Base-by-base conservation (phyloP, 2,888 invertebrate species). In the Agrotis puta region DNA sequence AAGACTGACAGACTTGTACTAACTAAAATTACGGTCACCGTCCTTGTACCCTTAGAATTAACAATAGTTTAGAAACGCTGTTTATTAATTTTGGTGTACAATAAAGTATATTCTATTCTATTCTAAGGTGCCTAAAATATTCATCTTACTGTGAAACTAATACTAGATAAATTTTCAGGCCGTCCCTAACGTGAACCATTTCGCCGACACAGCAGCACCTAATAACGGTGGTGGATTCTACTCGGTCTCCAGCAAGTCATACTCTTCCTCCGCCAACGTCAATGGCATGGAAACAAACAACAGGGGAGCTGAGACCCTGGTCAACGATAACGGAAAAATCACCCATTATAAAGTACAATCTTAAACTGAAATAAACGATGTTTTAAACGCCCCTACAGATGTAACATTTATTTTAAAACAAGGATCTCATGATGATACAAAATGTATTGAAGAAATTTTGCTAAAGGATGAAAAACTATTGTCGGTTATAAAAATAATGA, bases 301-400 rank as follows among this genome's bases (percentile, higher is more conserved):
- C 76, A 97, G 97, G 77, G 95, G 96, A 58, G 97, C 98, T 0
- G 94, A 97, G 56, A 97, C 98, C 13, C 94, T 97, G 0, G 95
- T 98, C 65, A 97, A 98, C 87, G 97, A 98, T 84, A 98, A 98
- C 87, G 98, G 98, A 77, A 97, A 97, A 88, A 88, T 98, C 54
- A 97, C 97, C 67, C 96, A 96, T 59, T 97, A 97, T 87, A 95
- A 95, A 50, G 96, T 97, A 7, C 77, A 89, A 20, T 92, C 78
- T 65, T 94, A 92, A 90, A 71, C 53, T 62, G 58, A 61, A 68
- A 79, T 54, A 59, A 71, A 64, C 43, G 45, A 53, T 53, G 7
- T 59, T 63, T 24, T 14, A 51, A 78, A 74, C 54, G 68, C 71
- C 73, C 67, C 69, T 71, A 78, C 68, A 33, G 20, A n/a, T 24